Conservation (phyloP, 37 sponge, comb jelly and placozoan genomes). For the Crambe crambe region DNA sequence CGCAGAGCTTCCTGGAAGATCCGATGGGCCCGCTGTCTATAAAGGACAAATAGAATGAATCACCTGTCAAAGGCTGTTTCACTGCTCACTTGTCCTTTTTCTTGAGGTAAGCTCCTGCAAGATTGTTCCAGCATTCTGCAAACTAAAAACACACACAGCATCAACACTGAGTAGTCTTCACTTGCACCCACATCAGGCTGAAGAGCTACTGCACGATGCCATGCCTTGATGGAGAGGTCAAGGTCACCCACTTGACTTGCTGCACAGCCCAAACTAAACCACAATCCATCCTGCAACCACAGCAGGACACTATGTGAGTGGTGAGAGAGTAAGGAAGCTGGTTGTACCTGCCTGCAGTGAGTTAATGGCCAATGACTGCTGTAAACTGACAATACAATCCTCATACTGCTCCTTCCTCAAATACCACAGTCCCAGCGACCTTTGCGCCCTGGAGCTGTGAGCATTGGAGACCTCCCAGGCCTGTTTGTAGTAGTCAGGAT, state of each 20-base stretch:
- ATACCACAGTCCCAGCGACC: conserved; percentile 79
- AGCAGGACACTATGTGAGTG: no score
- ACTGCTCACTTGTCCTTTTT: conserved; percentile 75
- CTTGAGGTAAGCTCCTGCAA: conserved; percentile 74
- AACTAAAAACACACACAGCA: conserved; percentile 39
- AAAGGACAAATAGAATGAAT: no score
- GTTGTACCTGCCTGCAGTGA: conserved; percentile 51
- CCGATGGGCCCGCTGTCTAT: conserved; percentile 60
- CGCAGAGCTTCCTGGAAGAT: conserved; percentile 77
- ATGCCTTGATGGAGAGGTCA: conserved; percentile 67
- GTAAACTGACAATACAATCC: conserved; percentile 56
- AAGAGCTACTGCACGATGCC: conserved; percentile 68
- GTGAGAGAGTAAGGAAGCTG: no score
- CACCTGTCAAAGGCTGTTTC: no score
- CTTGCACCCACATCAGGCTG: conserved; percentile 69
- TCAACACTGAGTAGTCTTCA: neutral
- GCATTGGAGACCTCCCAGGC: conserved; percentile 89
- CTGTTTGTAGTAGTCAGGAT: conserved; percentile 67
- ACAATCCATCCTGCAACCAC: conserved; percentile 73
- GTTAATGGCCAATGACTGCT: conserved; percentile 67
- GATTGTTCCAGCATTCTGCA: conserved; percentile 92
- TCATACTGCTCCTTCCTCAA: conserved; percentile 62
- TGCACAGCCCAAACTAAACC: conserved; percentile 93
- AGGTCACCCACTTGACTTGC: conserved; percentile 61
- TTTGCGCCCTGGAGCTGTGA: conserved; percentile 77